A percentile compares a stretch with the other conserved stretches of the same genome.
Evolutionary conservation across 2,797 vertebrate genomes (phyloP).

Genomic region (Sebastes minor): DNA sequence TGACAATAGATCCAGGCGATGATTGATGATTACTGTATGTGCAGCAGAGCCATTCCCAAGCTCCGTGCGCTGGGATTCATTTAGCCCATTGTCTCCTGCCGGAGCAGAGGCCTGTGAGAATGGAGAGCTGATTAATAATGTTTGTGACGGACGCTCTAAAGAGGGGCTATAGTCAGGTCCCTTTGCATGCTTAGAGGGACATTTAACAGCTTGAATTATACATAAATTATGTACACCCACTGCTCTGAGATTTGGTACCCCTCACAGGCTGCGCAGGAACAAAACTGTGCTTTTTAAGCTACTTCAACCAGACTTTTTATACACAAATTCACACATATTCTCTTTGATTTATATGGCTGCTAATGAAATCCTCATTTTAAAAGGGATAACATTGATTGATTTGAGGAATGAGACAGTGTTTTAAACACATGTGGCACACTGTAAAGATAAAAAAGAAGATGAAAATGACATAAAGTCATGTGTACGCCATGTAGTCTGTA

Average conservation of each 20-base stretch:
- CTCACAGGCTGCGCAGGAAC: conserved; percentile 9
- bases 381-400: not conserved
- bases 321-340: not conserved
- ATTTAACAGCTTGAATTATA: conserved; percentile 60
- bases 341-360: not conserved
- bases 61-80: conserved; percentile 42
- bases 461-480: too few relatives aligned
- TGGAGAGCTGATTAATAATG: conserved; percentile 62
- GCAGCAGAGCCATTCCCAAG: conserved; percentile 55
- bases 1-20: conserved; percentile 47
- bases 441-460: too few relatives aligned
- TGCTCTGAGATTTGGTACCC: conserved; percentile 1
- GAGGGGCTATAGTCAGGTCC: conserved; percentile 36
- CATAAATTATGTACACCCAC: conserved; percentile 62
- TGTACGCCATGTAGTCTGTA: too few relatives aligned
- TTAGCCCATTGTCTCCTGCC: conserved; percentile 52
- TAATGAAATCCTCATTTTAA: not conserved
- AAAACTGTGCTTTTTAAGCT: not conserved
- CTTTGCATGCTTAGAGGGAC: conserved; percentile 37
- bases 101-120: conserved; percentile 44
- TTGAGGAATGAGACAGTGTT: not conserved
- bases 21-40: conserved; percentile 66
- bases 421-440: not conserved
- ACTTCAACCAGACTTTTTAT: not conserved
- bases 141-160: conserved; percentile 45